phyloP scores from a whole-genome alignment of 2,113 vertebrate genomes.

The Gymnarchus niloticus region DNA sequence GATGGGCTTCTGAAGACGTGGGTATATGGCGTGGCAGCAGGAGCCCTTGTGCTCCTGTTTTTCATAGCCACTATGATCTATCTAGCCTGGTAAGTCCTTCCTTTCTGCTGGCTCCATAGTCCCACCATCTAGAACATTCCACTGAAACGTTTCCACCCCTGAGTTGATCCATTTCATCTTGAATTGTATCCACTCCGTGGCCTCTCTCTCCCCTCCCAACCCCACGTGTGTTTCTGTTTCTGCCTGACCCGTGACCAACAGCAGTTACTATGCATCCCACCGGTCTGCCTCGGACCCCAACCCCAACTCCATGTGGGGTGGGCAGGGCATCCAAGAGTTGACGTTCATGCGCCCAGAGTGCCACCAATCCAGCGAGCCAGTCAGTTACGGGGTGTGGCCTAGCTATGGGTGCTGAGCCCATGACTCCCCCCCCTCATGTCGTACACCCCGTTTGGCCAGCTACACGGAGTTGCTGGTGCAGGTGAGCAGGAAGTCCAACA shows the following conservation, averaged over 20 bases:
- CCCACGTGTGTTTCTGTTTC: constrained; percentile 23
- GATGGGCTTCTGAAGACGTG: constrained; percentile 97
- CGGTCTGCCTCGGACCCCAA: constrained; percentile 56
- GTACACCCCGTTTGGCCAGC: constrained; percentile 42
- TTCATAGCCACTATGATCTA: constrained; percentile 99
- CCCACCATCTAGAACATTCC: not conserved
- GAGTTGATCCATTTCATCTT: not conserved
- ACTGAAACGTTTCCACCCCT: not conserved
- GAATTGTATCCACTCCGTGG: not conserved
- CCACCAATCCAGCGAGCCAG: constrained; percentile 53
- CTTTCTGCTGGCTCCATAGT: not conserved
- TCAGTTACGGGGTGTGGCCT: constrained; percentile 32
- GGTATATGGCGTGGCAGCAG: constrained; percentile 96
- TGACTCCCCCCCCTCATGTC: constrained; percentile 40
- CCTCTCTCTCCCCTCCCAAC: constrained; percentile 24
- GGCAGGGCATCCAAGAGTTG: constrained; percentile 56
- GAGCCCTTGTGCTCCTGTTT: constrained; percentile 91
- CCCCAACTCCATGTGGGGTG: constrained; percentile 52
- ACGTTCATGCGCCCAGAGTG: constrained; percentile 64
- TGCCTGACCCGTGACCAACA: constrained; percentile 41
- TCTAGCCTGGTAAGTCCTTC: constrained; percentile 93
- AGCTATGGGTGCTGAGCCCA: constrained; percentile 35
- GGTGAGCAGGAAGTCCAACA: constrained; percentile 43
- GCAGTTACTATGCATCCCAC: constrained; percentile 57
- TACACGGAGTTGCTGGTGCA: constrained; percentile 45